Evolutionary conservation across 2,113 vertebrate genomes (phyloP).

Genomic region (Carettochelys insculpta): DNA sequence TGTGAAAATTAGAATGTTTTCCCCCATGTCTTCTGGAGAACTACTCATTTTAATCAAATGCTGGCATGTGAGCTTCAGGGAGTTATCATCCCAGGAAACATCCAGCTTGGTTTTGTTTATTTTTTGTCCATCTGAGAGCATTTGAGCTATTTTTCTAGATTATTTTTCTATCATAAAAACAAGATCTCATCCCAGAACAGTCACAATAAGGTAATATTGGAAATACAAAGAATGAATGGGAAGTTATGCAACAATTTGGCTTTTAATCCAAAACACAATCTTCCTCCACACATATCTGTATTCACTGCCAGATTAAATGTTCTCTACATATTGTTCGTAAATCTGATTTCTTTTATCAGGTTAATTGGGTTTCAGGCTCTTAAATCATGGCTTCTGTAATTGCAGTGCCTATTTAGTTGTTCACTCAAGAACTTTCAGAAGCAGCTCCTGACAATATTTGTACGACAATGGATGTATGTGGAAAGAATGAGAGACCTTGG

Average conservation of each 20-base stretch:
- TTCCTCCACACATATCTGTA: constrained; percentile 44
- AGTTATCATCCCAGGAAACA: constrained; percentile 21
- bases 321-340: constrained; percentile 55
- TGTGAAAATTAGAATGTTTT: neutral
- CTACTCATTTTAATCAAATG: constrained; percentile 32
- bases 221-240: constrained; percentile 57
- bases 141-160: neutral
- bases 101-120: constrained; percentile 29
- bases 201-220: constrained; percentile 24
- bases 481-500: neutral
- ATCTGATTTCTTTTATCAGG: constrained; percentile 50
- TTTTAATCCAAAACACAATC: constrained; percentile 64
- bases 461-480: neutral
- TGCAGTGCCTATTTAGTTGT: constrained; percentile 46
- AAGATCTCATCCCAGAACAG: constrained; percentile 31
- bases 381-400: constrained; percentile 62
- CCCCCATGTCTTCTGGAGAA: constrained; percentile 11
- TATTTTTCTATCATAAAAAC: constrained; percentile 24
- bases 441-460: constrained; percentile 24
- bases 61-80: neutral
- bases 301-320: constrained; percentile 58
- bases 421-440: constrained; percentile 18
- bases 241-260: constrained; percentile 49
- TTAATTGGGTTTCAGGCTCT: constrained; percentile 64
- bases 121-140: constrained; percentile 30